Evolutionary conservation across 2,888 invertebrate species (phyloP).

Genomic region (Eutolmus rufibarbis): DNA sequence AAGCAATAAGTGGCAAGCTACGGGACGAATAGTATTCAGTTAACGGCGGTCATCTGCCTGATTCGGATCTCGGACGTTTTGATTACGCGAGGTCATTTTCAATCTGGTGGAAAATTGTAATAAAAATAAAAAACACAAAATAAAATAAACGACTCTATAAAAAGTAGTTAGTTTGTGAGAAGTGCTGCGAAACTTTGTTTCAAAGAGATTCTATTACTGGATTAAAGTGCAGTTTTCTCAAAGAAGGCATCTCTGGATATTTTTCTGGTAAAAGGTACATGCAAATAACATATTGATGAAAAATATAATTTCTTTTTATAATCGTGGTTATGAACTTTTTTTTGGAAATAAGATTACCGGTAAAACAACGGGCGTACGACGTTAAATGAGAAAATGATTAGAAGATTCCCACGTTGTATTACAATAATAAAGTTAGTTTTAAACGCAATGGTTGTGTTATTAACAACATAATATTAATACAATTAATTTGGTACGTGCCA

Average conservation of each 20-base stretch:
- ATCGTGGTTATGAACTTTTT: neutral
- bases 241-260: neutral
- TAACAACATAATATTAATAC: too few relatives aligned
- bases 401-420: too few relatives aligned
- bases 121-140: neutral
- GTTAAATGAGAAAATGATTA: neutral
- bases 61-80: constrained; percentile 20
- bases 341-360: neutral
- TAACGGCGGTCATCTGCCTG: constrained; percentile 27
- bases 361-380: neutral
- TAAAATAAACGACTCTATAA: neutral
- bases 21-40: constrained; percentile 8
- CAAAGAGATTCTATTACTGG: neutral
- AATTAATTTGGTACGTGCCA: too few relatives aligned
- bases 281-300: neutral
- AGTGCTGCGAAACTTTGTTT: neutral
- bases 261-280: neutral
- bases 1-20: neutral
- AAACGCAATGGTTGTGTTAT: too few relatives aligned
- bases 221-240: neutral
- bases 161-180: neutral
- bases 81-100: neutral
- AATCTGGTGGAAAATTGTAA: neutral
- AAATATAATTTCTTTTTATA: neutral
- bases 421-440: too few relatives aligned